phyloP scores from a whole-genome alignment of 2,113 vertebrate genomes.

The Hippopotamus amphibius region DNA sequence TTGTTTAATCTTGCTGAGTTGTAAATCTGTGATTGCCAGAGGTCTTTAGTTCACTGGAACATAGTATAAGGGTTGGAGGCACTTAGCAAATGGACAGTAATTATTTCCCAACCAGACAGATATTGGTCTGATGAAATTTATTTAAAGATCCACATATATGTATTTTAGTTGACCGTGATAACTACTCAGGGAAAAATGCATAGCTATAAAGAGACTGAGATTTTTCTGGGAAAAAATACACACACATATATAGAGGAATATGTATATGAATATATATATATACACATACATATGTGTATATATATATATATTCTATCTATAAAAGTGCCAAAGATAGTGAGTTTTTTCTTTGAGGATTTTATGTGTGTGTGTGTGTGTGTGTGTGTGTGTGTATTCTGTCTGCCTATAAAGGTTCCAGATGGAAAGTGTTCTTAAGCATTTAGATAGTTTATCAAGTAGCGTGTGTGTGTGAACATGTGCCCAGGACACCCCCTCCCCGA shows the following conservation, averaged over 20 bases:
- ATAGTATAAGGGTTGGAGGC: slow-evolving; percentile 31
- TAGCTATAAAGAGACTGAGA: background rate
- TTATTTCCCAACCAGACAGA: slow-evolving; percentile 10
- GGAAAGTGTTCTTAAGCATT: background rate
- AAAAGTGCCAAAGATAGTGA: background rate
- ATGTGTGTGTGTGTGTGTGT: background rate
- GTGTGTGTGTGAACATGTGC: background rate
- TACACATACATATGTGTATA: background rate
- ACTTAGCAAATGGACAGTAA: background rate
- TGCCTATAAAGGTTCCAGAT: background rate
- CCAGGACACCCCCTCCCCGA: background rate
- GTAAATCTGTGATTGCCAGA: slow-evolving; percentile 77
- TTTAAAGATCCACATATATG: background rate
- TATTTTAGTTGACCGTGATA: slow-evolving; percentile 41
- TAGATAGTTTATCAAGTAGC: background rate
- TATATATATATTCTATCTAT: background rate
- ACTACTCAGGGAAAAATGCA: background rate
- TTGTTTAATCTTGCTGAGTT: slow-evolving; percentile 75
- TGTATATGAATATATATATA: background rate
- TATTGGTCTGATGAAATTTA: slow-evolving; percentile 3
- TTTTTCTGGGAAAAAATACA: background rate
- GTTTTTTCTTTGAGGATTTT: background rate
- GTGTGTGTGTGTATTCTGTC: background rate
- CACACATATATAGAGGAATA: background rate
- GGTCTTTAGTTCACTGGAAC: slow-evolving; percentile 69